Evolutionary conservation across 2,797 vertebrate species (phyloP).

Genomic region (Enteromius anoplus): DNA sequence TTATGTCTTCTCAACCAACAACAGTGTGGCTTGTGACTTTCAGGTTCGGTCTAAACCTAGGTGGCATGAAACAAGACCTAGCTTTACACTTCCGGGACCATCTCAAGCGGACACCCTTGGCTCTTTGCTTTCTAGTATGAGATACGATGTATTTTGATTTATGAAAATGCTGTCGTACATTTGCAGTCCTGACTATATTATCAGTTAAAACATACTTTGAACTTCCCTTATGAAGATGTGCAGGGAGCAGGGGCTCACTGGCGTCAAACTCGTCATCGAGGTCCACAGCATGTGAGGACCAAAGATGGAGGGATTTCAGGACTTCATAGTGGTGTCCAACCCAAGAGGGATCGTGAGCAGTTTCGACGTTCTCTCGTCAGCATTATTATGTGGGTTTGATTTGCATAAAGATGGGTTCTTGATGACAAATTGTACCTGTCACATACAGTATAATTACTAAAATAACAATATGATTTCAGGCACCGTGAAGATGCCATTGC

Average conservation of each 20-base stretch:
- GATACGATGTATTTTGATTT: background rate
- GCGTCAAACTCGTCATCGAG: slow-evolving; percentile 47
- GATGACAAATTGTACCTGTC: slow-evolving; percentile 7
- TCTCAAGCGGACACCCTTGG: slow-evolving; percentile 53
- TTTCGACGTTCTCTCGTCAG: slow-evolving; percentile 80
- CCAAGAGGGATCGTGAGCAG: slow-evolving; percentile 68
- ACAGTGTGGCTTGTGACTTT: slow-evolving; percentile 31
- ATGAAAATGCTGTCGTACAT: too few relatives aligned
- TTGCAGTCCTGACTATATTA: background rate
- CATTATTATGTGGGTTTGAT: slow-evolving; percentile 75
- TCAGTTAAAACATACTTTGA: background rate
- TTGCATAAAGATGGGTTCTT: background rate
- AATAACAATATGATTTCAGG: slow-evolving; percentile 63
- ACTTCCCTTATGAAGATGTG: slow-evolving; percentile 34
- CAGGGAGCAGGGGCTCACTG: slow-evolving; percentile 52
- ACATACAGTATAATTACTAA: slow-evolving; percentile 1
- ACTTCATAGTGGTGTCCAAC: slow-evolving; percentile 53
- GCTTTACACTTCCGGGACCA: slow-evolving; percentile 66
- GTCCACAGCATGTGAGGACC: background rate
- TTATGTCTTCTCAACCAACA: background rate
- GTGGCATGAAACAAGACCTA: slow-evolving; percentile 72
- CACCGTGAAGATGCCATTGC: slow-evolving; percentile 67
- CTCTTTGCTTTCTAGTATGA: slow-evolving; percentile 37
- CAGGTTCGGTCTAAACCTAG: slow-evolving; percentile 70
- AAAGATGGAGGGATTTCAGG: slow-evolving; percentile 47